These are phyloP conservation scores for Gambelia wislizenii DNA, from an alignment of 2,797 vertebrate genomes.

Conservation along the genomic window DNA sequence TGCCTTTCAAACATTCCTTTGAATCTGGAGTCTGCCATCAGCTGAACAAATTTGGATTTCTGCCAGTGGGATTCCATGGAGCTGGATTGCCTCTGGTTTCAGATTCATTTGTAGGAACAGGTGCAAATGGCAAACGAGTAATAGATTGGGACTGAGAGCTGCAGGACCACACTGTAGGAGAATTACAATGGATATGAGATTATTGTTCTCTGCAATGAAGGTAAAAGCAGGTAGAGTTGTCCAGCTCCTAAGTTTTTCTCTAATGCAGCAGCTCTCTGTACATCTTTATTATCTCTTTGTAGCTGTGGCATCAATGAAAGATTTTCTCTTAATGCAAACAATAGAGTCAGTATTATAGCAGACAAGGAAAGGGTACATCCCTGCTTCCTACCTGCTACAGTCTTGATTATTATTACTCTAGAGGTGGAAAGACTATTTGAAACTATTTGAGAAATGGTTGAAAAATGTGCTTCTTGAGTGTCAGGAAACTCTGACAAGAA, in stretches of 20 bases:
- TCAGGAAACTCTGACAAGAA: too few species aligned
- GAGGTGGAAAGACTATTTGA: too few species aligned
- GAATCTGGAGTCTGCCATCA: slow-evolving; percentile 37
- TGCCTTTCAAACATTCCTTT: slow-evolving; percentile 33
- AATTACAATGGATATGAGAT: background rate
- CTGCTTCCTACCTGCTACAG: too few species aligned
- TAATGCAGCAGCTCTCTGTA: rapidly evolving
- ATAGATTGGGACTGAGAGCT: background rate
- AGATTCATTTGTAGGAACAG: slow-evolving; percentile 40
- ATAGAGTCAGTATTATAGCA: too few species aligned
- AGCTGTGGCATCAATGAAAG: background rate
- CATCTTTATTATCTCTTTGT: background rate
- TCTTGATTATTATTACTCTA: too few species aligned
- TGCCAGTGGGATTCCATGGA: background rate
- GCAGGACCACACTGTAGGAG: background rate
- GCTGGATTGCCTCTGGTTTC: slow-evolving; percentile 35
- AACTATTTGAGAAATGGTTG: too few species aligned
- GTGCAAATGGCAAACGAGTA: slow-evolving; percentile 22
- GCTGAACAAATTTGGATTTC: background rate
- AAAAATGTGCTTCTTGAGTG: too few species aligned
- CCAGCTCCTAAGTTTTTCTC: slow-evolving; percentile 9
- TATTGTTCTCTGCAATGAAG: background rate
- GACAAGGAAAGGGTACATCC: too few species aligned
- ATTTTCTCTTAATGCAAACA: background rate
- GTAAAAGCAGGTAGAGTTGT: background rate